Evolutionary conservation across 1,140 invertebrate species (phyloP).

Genomic region (Leptinotarsa lineolata): DNA sequence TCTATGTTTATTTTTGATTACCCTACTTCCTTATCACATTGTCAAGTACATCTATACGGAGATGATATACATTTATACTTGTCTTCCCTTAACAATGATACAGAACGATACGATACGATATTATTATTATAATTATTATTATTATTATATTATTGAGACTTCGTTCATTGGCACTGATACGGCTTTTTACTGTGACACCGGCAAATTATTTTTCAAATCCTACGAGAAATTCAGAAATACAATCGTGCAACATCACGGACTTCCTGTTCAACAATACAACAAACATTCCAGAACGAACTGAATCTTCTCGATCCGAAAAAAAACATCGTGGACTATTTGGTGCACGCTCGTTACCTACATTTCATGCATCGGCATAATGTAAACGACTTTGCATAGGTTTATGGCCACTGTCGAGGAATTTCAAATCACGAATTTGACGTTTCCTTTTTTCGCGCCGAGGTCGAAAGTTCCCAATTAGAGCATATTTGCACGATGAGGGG

Average conservation of each 20-base stretch:
- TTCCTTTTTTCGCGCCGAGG: conserved; percentile 8
- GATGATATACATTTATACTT: too few relatives aligned
- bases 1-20: too few relatives aligned
- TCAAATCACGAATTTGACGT: conserved; percentile 37
- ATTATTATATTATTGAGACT: too few relatives aligned
- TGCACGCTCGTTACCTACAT: conserved; percentile 11
- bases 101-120: too few relatives aligned
- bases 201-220: not conserved
- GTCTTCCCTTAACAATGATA: too few relatives aligned
- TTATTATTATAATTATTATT: too few relatives aligned
- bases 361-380: conserved; percentile 28
- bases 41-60: too few relatives aligned
- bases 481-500: conserved; percentile 16
- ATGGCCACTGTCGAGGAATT: conserved; percentile 19
- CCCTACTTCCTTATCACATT: too few relatives aligned
- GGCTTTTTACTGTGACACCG: too few relatives aligned
- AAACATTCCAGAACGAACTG: conserved; percentile 1
- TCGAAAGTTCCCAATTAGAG: conserved; percentile 28
- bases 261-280: conserved; percentile 1
- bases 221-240: not conserved
- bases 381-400: conserved; percentile 31
- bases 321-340: not conserved
- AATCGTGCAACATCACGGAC: not conserved
- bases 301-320: conserved; percentile 1
- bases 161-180: too few relatives aligned